Evolutionary conservation across 2,113 vertebrate genomes (phyloP), one percentile per base, ranked within the genome.

Genomic region (Ceyx cyanopectus): DNA sequence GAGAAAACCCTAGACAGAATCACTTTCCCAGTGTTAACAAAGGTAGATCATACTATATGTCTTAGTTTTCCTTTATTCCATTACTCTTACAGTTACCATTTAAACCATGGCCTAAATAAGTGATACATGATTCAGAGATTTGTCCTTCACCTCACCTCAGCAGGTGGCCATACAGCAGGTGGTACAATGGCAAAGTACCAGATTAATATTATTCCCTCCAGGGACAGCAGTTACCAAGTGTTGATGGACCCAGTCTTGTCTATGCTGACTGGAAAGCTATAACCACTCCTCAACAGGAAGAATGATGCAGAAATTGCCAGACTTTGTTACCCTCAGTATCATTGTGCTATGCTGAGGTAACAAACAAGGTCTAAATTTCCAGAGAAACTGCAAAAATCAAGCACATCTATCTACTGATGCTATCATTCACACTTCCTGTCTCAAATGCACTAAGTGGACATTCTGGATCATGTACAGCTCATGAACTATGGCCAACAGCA

Each of bases 131-230:
- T 50, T 78, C 24, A 51, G 69, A 88, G 41, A 21, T 37, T 51
- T 54, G 30, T 32, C 14, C 48, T 84, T 41, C 20, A 19, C n/a
- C n/a, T 82, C n/a, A 2, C 22, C 80, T 66, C 90, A 65, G 17
- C 29, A 37, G 29, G 63, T 54, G 62, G 46, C 41, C 16, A 6
- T 48, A 53, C 13, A 61, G 14, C 48, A 63, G 8, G 12, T 58
- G 16, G 15, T 41, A 20, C 16, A 46, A 2, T 0, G 0, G 26
- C 12, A 3, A 32, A 62, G 14, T 32, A 30, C 16, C 43, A 41
- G 1, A 0, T 4, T 19, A 78, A 40, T 8, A 30, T n/a, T 45
- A 3, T 27, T 81, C n/a, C 23, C 45, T 76, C 2, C 61, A 24
- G 21, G 48, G 34, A 45, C 1, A 66, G 40, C 43, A 45, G 24